phyloP scores from a whole-genome alignment of 2,888 invertebrate genomes.

The Sialis fuliginosa region DNA sequence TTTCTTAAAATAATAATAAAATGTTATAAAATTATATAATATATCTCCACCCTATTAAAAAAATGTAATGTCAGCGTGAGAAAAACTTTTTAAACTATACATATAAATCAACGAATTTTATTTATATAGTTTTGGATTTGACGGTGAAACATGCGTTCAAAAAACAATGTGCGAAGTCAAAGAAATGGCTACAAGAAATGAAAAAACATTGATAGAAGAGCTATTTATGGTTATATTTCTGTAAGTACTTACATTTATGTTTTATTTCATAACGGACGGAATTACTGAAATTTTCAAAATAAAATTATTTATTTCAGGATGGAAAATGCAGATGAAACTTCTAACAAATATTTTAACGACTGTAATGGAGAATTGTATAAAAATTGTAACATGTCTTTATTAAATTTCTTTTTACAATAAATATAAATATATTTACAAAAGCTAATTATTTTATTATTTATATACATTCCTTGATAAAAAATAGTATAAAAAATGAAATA shows the following conservation, averaged over 20 bases:
- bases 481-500: background rate
- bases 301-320: too few species aligned
- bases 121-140: constrained; percentile 37
- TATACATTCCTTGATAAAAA: background rate
- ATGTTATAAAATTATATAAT: too few species aligned
- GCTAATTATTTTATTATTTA: background rate
- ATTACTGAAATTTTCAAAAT: too few species aligned
- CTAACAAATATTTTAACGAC: too few species aligned
- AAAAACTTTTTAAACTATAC: background rate
- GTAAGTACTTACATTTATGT: constrained; percentile 23
- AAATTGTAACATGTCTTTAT: too few species aligned
- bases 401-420: too few species aligned
- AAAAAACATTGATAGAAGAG: constrained; percentile 47
- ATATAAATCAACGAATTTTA: background rate
- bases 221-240: constrained; percentile 42
- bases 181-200: constrained; percentile 33
- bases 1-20: too few species aligned
- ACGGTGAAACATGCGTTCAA: constrained; percentile 43
- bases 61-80: too few species aligned
- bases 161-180: constrained; percentile 50
- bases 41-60: too few species aligned
- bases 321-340: too few species aligned
- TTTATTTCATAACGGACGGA: too few species aligned
- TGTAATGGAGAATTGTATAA: too few species aligned
- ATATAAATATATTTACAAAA: background rate